These are phyloP conservation scores for Aphelenchoides avenae DNA, from an alignment of 1,140 invertebrate species.

Conservation along the genomic window DNA sequence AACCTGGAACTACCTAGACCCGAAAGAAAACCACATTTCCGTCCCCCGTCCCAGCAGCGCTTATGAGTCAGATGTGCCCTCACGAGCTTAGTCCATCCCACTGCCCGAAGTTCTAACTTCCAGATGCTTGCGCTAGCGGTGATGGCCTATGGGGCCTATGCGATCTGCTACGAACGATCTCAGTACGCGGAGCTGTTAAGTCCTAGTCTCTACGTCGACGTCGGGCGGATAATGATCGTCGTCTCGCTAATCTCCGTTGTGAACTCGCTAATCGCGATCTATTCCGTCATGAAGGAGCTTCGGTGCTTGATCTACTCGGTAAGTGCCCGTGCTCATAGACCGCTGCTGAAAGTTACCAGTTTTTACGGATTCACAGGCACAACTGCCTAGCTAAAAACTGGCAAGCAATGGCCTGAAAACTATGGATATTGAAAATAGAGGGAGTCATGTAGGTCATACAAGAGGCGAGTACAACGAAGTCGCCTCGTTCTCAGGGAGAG, in stretches of 20 bases:
- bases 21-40: too few species aligned
- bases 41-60: neutral
- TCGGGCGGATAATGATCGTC: slow-evolving; percentile 55
- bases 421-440: too few species aligned
- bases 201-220: slow-evolving; percentile 56
- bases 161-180: slow-evolving; percentile 45
- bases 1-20: too few species aligned
- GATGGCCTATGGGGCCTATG: slow-evolving; percentile 51
- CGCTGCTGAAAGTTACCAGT: too few species aligned
- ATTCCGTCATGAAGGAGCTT: slow-evolving; percentile 49
- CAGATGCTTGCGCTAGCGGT: slow-evolving; percentile 48
- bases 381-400: too few species aligned
- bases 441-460: too few species aligned
- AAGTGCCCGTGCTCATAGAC: slow-evolving; percentile 1
- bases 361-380: too few species aligned
- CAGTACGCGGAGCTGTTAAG: slow-evolving; percentile 55
- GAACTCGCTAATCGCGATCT: slow-evolving; percentile 46
- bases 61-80: slow-evolving; percentile 7
- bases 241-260: slow-evolving; percentile 47
- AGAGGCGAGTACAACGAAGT: too few species aligned
- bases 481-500: too few species aligned
- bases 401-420: too few species aligned
- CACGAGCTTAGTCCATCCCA: too few species aligned
- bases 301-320: slow-evolving; percentile 57
- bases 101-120: slow-evolving; percentile 1